These are phyloP conservation scores for Cebidichthys violaceus DNA, from an alignment of 2,113 vertebrate species.

Conservation along the genomic window DNA sequence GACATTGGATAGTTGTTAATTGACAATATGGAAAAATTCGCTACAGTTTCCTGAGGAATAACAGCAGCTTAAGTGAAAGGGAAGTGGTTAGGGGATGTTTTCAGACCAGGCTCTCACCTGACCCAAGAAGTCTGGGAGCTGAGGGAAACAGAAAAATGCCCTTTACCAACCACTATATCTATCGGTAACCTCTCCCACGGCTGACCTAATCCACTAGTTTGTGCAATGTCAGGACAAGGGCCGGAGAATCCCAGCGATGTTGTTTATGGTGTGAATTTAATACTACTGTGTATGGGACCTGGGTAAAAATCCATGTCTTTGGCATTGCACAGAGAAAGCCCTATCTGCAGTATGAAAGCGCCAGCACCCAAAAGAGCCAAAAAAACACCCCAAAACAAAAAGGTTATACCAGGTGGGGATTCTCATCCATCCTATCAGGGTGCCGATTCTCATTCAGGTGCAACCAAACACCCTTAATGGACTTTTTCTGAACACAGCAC, in stretches of 20 bases:
- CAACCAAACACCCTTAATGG: slow-evolving; percentile 83
- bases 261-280: slow-evolving; percentile 14
- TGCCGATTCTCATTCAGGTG: slow-evolving; percentile 82
- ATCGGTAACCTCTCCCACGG: slow-evolving; percentile 47
- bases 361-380: slow-evolving; percentile 67
- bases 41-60: slow-evolving; percentile 1
- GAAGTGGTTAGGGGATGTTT: slow-evolving; percentile 65
- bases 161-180: slow-evolving; percentile 75
- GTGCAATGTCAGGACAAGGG: slow-evolving; percentile 76
- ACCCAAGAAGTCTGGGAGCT: slow-evolving; percentile 80
- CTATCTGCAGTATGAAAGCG: slow-evolving; percentile 54
- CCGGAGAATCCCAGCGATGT: slow-evolving; percentile 8
- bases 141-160: slow-evolving; percentile 77
- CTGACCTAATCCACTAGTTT: slow-evolving; percentile 53
- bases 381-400: slow-evolving; percentile 1
- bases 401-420: slow-evolving; percentile 79
- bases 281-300: not conserved
- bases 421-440: slow-evolving; percentile 74
- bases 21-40: too few relatives aligned
- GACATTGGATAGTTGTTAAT: not conserved
- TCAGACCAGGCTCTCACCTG: slow-evolving; percentile 80
- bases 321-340: slow-evolving; percentile 76
- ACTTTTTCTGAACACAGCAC: slow-evolving; percentile 83
- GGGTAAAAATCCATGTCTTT: slow-evolving; percentile 15
- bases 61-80: not conserved